Conservation (phyloP, 2,113 vertebrate species). For the Donacobius atricapilla region DNA sequence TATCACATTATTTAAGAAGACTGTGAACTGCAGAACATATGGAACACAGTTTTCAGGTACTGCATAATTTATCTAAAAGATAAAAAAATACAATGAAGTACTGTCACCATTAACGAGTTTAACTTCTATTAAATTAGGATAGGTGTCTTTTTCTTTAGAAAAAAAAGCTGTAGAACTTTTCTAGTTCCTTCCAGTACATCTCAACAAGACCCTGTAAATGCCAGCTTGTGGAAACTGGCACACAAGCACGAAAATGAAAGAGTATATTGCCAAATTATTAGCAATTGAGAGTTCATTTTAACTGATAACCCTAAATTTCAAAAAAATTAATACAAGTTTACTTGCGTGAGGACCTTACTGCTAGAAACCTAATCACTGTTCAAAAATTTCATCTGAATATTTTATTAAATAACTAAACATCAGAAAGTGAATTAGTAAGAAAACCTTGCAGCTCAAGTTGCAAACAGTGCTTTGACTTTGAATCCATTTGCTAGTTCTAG, state of each 20-base stretch:
- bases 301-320: neutral
- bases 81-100: neutral
- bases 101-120: neutral
- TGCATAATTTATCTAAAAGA: neutral
- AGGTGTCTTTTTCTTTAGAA: neutral
- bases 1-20: neutral
- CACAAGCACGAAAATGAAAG: neutral
- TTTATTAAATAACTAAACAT: neutral
- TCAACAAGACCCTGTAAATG: neutral
- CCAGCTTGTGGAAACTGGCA: neutral
- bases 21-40: neutral
- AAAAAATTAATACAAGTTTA: neutral
- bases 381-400: neutral
- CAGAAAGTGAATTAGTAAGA: neutral
- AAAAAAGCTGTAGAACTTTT: neutral
- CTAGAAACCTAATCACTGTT: neutral
- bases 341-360: neutral
- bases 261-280: neutral
- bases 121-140: neutral
- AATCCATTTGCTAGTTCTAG: neutral
- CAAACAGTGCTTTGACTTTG: neutral
- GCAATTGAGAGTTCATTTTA: neutral
- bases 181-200: neutral
- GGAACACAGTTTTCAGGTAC: neutral
- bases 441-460: neutral